These are phyloP conservation scores for Galbula dea DNA, from an alignment of 2,113 vertebrate genomes.

Conservation along the genomic window DNA sequence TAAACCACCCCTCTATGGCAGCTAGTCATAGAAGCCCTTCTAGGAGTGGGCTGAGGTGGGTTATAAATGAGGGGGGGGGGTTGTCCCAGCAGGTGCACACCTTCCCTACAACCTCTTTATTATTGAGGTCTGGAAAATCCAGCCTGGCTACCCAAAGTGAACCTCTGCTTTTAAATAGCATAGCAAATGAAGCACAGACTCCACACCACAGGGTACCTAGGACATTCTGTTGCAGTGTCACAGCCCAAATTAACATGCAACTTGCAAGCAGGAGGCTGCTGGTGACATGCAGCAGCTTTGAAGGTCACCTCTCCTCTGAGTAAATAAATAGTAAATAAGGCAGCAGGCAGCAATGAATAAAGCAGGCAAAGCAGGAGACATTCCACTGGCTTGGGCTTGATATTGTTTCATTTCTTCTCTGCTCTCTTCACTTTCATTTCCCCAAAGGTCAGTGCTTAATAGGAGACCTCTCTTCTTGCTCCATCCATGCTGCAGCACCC, in stretches of 20 bases:
- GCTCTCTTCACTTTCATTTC: not conserved
- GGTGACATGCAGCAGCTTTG: conserved; percentile 37
- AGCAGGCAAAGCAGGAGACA: not conserved
- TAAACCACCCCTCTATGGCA: not conserved
- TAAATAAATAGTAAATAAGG: conserved; percentile 47
- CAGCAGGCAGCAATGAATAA: conserved; percentile 9
- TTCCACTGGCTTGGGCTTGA: not conserved
- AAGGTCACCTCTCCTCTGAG: conserved; percentile 47
- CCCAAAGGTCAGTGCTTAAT: not conserved
- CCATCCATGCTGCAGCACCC: not conserved
- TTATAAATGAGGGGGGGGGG: not conserved
- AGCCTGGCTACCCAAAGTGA: not conserved
- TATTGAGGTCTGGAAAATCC: not conserved
- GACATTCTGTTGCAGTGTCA: not conserved
- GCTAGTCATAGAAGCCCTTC: not conserved
- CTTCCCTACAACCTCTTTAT: not conserved
- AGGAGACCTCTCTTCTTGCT: not conserved
- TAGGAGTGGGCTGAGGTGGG: not conserved
- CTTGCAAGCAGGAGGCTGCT: not conserved
- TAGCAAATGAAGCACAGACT: not conserved
- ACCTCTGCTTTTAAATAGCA: not conserved
- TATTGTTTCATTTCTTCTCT: not conserved
- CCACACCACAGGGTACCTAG: not conserved
- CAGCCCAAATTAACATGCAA: conserved; percentile 51
- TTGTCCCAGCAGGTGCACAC: not conserved